Evolutionary conservation across 2,888 invertebrate species (phyloP).

Genomic region (Hyppa rectilinea): DNA sequence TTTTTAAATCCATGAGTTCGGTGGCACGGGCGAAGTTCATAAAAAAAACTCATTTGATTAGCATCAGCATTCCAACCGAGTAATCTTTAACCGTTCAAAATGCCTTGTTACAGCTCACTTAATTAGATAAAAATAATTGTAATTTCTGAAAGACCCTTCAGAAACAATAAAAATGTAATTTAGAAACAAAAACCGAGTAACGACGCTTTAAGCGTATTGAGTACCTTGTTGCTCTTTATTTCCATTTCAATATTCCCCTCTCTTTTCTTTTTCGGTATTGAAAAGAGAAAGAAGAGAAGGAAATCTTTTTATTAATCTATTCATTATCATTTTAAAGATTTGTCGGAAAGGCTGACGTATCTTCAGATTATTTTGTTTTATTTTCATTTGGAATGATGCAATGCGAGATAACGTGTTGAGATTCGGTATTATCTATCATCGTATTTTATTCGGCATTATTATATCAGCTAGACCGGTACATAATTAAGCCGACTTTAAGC

Average conservation of each 20-base stretch:
- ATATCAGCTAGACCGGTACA: no score
- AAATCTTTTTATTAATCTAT: conserved; percentile 11
- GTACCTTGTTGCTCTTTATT: conserved; percentile 33
- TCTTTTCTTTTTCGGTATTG: background rate
- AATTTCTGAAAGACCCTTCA: conserved; percentile 6
- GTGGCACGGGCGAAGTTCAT: background rate
- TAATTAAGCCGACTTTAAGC: no score
- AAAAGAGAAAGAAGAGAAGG: conserved; percentile 23
- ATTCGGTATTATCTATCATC: background rate
- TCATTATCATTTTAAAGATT: conserved; percentile 37
- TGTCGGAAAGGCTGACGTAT: background rate
- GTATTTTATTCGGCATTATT: no score
- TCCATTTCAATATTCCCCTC: background rate
- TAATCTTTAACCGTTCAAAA: conserved; percentile 21
- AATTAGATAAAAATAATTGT: conserved; percentile 36
- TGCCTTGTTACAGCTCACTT: conserved; percentile 5
- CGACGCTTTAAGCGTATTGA: conserved; percentile 37
- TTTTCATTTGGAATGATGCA: conserved; percentile 3
- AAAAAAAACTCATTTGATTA: background rate
- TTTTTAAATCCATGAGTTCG: background rate
- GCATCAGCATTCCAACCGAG: conserved; percentile 13
- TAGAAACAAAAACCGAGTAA: conserved; percentile 42
- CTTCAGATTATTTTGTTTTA: conserved; percentile 6
- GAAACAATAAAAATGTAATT: conserved; percentile 50
- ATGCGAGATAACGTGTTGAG: background rate